Conservation (phyloP, 2,797 vertebrate species). For the Typhlichthys subterraneus region DNA sequence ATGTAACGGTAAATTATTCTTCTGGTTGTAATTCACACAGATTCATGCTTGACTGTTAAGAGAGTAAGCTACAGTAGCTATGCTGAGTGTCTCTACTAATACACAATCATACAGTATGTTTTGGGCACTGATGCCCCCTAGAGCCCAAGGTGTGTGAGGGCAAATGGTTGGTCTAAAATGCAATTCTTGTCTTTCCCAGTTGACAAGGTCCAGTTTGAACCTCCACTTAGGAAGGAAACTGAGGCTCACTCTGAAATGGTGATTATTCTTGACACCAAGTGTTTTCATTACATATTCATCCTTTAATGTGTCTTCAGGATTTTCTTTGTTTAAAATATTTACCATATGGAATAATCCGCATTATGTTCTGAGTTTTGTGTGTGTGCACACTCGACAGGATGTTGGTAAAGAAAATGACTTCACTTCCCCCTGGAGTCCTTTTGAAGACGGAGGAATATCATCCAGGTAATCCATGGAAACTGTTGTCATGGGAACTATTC, state of each 20-base stretch:
- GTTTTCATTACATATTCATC: neutral
- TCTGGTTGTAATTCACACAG: neutral
- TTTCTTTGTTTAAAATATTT: neutral
- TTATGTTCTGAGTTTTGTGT: neutral
- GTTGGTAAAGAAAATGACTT: slow-evolving; percentile 88
- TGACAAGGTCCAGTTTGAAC: slow-evolving; percentile 93
- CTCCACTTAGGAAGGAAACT: slow-evolving; percentile 91
- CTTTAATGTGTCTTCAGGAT: neutral
- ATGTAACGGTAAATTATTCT: slow-evolving; percentile 12
- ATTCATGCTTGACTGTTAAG: neutral
- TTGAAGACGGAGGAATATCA: slow-evolving; percentile 86
- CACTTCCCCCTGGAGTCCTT: slow-evolving; percentile 90
- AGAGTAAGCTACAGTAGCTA: too few relatives aligned
- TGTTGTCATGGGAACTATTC: slow-evolving; percentile 39
- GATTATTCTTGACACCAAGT: slow-evolving; percentile 19
- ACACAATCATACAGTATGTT: slow-evolving; percentile 4
- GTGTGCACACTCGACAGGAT: slow-evolving; percentile 78
- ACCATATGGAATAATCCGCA: neutral
- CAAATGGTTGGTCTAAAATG: neutral
- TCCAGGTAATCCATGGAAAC: slow-evolving; percentile 80
- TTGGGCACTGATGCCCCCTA: slow-evolving; percentile 62
- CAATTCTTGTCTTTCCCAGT: slow-evolving; percentile 74
- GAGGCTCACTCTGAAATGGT: slow-evolving; percentile 96
- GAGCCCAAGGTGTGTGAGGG: slow-evolving; percentile 43
- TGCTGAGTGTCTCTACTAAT: slow-evolving; percentile 17